phyloP scores from a whole-genome alignment of 2,797 vertebrate genomes.

The Harpagifer antarcticus region DNA sequence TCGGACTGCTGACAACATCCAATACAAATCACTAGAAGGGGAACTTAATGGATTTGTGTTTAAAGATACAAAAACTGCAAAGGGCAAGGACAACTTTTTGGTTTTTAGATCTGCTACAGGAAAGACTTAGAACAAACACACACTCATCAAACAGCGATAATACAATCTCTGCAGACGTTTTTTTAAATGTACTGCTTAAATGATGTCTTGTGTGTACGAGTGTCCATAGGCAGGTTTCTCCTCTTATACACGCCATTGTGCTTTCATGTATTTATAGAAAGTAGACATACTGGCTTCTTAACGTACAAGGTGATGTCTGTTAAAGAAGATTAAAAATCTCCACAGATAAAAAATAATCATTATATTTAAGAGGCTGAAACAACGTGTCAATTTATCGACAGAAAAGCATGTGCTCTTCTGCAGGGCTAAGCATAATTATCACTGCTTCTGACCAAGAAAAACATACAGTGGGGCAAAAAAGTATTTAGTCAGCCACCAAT shows the following conservation, averaged over 20 bases:
- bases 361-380: too few species aligned
- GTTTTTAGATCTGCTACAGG: slow-evolving; percentile 36
- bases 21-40: slow-evolving; percentile 39
- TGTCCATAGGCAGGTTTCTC: slow-evolving; percentile 48
- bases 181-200: too few species aligned
- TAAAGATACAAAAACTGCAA: background rate
- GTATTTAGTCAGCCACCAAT: too few species aligned
- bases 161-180: too few species aligned
- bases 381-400: too few species aligned
- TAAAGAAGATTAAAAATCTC: too few species aligned
- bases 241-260: slow-evolving; percentile 42
- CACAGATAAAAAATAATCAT: too few species aligned
- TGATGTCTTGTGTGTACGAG: too few species aligned
- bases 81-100: slow-evolving; percentile 22
- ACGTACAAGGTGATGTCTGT: too few species aligned
- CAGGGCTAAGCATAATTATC: background rate
- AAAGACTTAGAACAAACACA: background rate
- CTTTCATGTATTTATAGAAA: slow-evolving; percentile 27
- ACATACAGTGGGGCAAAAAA: too few species aligned
- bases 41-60: slow-evolving; percentile 15
- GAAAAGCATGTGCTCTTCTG: background rate
- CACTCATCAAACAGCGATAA: background rate
- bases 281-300: background rate
- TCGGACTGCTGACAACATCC: slow-evolving; percentile 10
- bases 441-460: slow-evolving; percentile 5